Evolutionary conservation across 2,888 invertebrate genomes (phyloP), one percentile per base, ranked within the genome.

Genomic region (Ophion costatus): DNA sequence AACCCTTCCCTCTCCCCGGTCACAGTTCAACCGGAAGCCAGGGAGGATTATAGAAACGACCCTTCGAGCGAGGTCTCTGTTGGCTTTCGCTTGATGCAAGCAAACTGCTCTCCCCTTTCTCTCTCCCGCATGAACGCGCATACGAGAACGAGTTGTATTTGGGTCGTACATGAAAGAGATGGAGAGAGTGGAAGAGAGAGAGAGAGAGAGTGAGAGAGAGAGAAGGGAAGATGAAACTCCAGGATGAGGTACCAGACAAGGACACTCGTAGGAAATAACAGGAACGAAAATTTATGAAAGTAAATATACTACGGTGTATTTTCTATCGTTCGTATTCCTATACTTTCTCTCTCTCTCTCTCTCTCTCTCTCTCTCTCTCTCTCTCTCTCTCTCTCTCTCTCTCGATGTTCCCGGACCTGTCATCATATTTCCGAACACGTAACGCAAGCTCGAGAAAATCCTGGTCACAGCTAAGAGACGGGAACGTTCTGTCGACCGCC

Each of bases 341-440:
- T 42, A n/a, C 42, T 70, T 20, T 75, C 56, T 57, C 29, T 51
- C 66, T 38, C 38, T 38, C 38, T 38, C 17, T 82, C 74, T 76
- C 63, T 61, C 51, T 42, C 42, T 70, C 29, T 75, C 56, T 57
- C 29, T 56, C 66, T 38, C 38, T 38, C 38, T 38, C 17, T 82
- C 74, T 76, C 51, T 69, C 63, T 59, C 69, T 69, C 22, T 70
- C 57, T 33, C 22, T 20, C 29, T 51, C 20, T 66, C 64, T 66
- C 42, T 42, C 70, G 51, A 77, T 38, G 56, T 29, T 70, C 45
- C 45, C 45, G 82, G 69, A 84, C 57, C 51, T 74, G 22, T 20
- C 79, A 88, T 88, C 87, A 83, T 84, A 82, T 86, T 84, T 85
- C 88, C 69, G 81, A 76, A 83, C 88, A 88, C 88, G 88, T 88